Evolutionary conservation across 2,797 vertebrate genomes (phyloP).

Genomic region (Sebastiscus albofasciatus): DNA sequence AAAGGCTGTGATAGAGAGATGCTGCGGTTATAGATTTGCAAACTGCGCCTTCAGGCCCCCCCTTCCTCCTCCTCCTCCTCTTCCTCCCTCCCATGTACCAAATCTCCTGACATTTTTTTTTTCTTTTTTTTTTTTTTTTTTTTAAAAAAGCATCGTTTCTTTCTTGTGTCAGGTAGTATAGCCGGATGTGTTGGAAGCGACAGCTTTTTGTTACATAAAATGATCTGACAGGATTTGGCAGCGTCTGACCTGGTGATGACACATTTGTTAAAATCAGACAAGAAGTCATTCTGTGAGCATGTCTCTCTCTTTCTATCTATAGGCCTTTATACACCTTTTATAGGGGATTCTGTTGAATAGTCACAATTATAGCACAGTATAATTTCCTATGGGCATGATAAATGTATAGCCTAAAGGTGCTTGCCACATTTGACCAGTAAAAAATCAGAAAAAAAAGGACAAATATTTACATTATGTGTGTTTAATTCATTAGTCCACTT

Average conservation of each 20-base stretch:
- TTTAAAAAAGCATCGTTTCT: slow-evolving; percentile 41
- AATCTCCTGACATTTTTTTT: slow-evolving; percentile 74
- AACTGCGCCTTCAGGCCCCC: slow-evolving; percentile 67
- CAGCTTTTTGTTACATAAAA: slow-evolving; percentile 71
- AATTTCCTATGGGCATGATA: background rate
- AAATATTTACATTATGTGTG: slow-evolving; percentile 22
- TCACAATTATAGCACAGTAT: slow-evolving; percentile 10
- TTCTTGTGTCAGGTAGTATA: slow-evolving; percentile 66
- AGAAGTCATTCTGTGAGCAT: slow-evolving; percentile 58
- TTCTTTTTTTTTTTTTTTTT: background rate
- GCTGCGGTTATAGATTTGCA: slow-evolving; percentile 76
- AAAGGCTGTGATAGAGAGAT: slow-evolving; percentile 70
- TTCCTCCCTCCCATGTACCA: slow-evolving; percentile 36
- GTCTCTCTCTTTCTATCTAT: slow-evolving; percentile 24
- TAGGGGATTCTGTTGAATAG: slow-evolving; percentile 28
- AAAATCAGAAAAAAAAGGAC: slow-evolving; percentile 2
- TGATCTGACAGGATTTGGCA: slow-evolving; percentile 73
- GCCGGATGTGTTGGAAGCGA: slow-evolving; percentile 50
- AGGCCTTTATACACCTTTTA: slow-evolving; percentile 44
- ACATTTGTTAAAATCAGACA: slow-evolving; percentile 66
- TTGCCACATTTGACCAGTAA: background rate
- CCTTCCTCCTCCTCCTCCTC: background rate
- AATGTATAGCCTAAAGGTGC: slow-evolving; percentile 3
- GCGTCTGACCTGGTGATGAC: slow-evolving; percentile 70
- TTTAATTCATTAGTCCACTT: slow-evolving; percentile 1